Conservation (phyloP, 2,888 invertebrate genomes). For the Caenorhabditis uteleia region DNA sequence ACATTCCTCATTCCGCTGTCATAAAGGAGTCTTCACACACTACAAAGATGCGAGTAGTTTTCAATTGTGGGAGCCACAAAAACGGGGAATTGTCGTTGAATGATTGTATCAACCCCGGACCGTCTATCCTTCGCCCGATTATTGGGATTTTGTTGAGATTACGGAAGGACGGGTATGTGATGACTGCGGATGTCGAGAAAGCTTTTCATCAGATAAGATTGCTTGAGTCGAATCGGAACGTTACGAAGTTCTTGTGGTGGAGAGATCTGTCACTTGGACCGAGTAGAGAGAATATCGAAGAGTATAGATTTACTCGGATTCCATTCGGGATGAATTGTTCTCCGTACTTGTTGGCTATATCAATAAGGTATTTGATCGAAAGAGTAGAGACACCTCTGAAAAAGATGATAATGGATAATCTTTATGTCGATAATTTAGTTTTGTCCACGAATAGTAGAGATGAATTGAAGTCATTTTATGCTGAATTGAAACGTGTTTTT, state of each 20-base stretch:
- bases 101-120: conserved; percentile 35
- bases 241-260: conserved; percentile 40
- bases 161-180: conserved; percentile 6
- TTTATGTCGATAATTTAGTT: conserved; percentile 1
- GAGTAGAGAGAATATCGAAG: conserved; percentile 26
- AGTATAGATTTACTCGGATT: conserved; percentile 35
- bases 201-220: conserved; percentile 51
- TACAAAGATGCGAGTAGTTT: conserved; percentile 36
- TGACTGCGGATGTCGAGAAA: conserved; percentile 48
- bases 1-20: conserved; percentile 37
- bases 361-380: conserved; percentile 25
- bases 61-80: conserved; percentile 27
- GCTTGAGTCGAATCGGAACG: conserved; percentile 27
- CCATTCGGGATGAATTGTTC: conserved; percentile 42
- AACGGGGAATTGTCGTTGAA: conserved; percentile 31
- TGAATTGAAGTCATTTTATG: background rate
- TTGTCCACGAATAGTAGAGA: background rate
- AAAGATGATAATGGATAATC: conserved; percentile 3
- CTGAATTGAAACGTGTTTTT: background rate
- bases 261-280: conserved; percentile 20
- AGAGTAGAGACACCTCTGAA: background rate
- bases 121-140: conserved; percentile 13
- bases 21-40: conserved; percentile 15
- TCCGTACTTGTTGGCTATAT: conserved; percentile 37
- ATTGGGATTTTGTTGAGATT: conserved; percentile 22